Evolutionary conservation across 2,797 vertebrate genomes (phyloP), one percentile per base, ranked within the genome.

Genomic region (Nyctalus aviator): DNA sequence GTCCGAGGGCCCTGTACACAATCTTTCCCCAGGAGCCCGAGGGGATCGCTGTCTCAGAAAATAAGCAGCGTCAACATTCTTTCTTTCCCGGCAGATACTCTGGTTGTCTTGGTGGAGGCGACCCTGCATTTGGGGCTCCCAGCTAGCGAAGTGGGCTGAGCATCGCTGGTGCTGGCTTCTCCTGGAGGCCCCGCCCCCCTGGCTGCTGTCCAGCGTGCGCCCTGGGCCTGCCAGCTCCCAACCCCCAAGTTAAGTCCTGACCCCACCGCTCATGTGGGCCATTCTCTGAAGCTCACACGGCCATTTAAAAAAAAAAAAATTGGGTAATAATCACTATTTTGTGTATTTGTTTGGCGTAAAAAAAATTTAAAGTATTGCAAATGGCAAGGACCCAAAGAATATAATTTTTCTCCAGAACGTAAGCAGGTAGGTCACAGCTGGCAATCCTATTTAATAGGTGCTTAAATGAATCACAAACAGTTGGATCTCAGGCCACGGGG

Each of bases 401-500:
- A 25, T 30, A 84, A 25, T 59, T 90, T 94, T 81, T 87, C 72
- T 81, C 87, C 18, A 21, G 62, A 18, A 30, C 25, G 1, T 71
- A 59, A 88, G 48, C 44, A 88, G 41, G 9, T 64, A 79, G 59
- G 23, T 64, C 48, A 87, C n/a, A 59, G 62, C 41, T 35, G 37
- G 32, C 30, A 82, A 32, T 32, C 30, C 17, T 69, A 11, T 46
- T 87, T 32, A 68, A 71, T 25, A 21, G 64, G 8, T 21, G n/a
- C 72, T 88, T 41, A 32, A 69, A 15, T 48, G 79, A 75, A 82
- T 73, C 78, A 73, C 5, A 66, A 14, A 48, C 11, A 44, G 50
- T 11, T 95, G 69, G 41, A 89, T 90, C 95, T 94, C 21, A 83
- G 68, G 89, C 20, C 53, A 27, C 1, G 32, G 44, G 46, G 64